phyloP scores from a whole-genome alignment of 2,888 invertebrate species.

The Sinohyriopsis cumingii region DNA sequence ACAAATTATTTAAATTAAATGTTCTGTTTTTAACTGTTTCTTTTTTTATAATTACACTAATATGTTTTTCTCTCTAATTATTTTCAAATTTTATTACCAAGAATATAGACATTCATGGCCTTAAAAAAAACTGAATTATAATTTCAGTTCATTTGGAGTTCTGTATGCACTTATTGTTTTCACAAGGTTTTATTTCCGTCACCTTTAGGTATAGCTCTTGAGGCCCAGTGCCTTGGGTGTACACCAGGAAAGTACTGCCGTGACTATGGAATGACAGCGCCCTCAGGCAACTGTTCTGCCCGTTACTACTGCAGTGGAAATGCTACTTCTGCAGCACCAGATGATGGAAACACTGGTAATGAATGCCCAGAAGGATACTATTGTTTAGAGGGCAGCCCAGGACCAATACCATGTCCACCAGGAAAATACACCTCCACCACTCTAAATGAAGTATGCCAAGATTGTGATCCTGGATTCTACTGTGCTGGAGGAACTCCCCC shows the following conservation, averaged over 20 bases:
- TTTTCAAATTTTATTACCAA: no score
- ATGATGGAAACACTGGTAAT: constrained; percentile 55
- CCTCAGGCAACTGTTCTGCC: constrained; percentile 57
- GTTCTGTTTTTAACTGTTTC: no score
- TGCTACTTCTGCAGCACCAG: constrained; percentile 47
- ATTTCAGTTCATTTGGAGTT: not conserved
- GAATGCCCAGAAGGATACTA: constrained; percentile 58
- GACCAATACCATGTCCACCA: constrained; percentile 54
- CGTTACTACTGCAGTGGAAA: constrained; percentile 57
- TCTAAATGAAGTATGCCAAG: constrained; percentile 46
- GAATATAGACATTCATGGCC: no score
- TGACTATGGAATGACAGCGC: constrained; percentile 50
- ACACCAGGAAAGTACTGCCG: constrained; percentile 63
- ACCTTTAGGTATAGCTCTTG: constrained; percentile 48
- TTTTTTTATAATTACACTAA: no score
- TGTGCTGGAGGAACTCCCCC: constrained; percentile 59
- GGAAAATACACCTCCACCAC: constrained; percentile 58
- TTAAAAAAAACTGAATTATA: no score
- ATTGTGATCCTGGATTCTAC: constrained; percentile 62
- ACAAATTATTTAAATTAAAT: no score
- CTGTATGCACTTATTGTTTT: not conserved
- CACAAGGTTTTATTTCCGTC: not conserved
- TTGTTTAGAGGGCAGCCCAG: constrained; percentile 59
- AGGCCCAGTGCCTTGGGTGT: constrained; percentile 60
- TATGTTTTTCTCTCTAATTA: no score